Evolutionary conservation across 2,113 vertebrate species (phyloP), one percentile per base, ranked within the genome.

Genomic region (Sciurus niger): DNA sequence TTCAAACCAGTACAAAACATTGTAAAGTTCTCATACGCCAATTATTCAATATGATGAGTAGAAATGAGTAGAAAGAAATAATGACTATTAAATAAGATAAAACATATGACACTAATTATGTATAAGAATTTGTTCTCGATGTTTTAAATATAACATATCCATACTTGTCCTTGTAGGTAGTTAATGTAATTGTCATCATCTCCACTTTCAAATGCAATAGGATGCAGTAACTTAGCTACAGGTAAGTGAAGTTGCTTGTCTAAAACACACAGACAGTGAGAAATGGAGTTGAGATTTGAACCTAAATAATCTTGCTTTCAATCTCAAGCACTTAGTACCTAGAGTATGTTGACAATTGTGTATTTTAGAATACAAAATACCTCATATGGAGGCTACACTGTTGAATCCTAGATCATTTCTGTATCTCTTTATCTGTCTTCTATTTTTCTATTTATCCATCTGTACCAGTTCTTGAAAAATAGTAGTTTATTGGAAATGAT

Each of bases 51-150:
- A 95, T 58, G 40, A 40, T 40, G 40, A 40, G 40, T 40, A 40
- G 40, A 87, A 95, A 84, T 91, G 68, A 63, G 20, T 58, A 37
- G 8, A 63, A 77, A 78, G 70, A 63, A 92, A 77, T 72, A 22
- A n/a, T 9, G 43, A 9, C 70, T 91, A 91, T 85, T 91, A 96
- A 93, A 78, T 92, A 73, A 92, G 32, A 51, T 89, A 94, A 70
- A 9, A 2, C n/a, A 86, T 53, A 76, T 25, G 24, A 96, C 87
- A 8, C 2, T 89, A 89, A 83, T 67, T 93, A 46, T 68, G 10
- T 65, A 95, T 4, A 92, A 78, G 65, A 89, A 46, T 74, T 28
- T 95, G 43, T 55, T 95, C 58, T 83, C 46, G 73, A 40, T 68
- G 8, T 8, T 37, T 95, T 74, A 88, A 86, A 7, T 5, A 48